A percentile compares a stretch with the other conserved stretches of the same genome.
phyloP scores from a whole-genome alignment of 2,113 vertebrate genomes.

The Meles meles region DNA sequence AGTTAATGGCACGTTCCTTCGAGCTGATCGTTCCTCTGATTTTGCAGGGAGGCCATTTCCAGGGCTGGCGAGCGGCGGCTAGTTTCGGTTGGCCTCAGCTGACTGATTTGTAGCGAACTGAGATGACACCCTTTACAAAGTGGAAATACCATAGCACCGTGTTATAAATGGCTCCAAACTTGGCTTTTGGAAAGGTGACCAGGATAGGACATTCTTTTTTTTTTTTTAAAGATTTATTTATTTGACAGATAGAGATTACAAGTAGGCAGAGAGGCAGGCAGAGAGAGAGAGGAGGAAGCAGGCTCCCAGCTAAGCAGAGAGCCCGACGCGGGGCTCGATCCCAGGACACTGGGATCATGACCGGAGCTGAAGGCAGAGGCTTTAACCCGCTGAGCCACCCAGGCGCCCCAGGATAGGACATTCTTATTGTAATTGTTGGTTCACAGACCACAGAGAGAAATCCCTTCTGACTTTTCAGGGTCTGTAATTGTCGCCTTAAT shows the following conservation, averaged over 20 bases:
- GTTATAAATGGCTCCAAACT: neutral
- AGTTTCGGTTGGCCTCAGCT: neutral
- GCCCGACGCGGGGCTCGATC: too few relatives aligned
- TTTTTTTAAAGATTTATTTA: too few relatives aligned
- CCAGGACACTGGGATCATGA: too few relatives aligned
- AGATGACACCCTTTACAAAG: neutral
- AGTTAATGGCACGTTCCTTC: neutral
- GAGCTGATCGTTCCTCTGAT: neutral
- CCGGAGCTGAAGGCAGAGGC: too few relatives aligned
- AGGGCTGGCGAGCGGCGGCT: neutral
- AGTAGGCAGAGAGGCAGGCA: too few relatives aligned
- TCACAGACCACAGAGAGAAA: neutral
- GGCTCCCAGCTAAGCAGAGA: too few relatives aligned
- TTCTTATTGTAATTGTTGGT: neutral
- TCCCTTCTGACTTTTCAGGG: conserved; percentile 26
- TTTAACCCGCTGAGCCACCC: too few relatives aligned
- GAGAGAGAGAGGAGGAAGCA: too few relatives aligned
- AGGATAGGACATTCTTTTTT: neutral
- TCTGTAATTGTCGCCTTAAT: neutral
- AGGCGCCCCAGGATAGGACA: neutral
- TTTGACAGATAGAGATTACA: too few relatives aligned
- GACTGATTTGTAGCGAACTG: conserved; percentile 39
- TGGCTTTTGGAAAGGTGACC: neutral
- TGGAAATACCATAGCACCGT: neutral
- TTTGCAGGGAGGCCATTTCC: neutral